Evolutionary conservation across 2,888 invertebrate genomes (phyloP).

Genomic region (Sicus ferrugineus): DNA sequence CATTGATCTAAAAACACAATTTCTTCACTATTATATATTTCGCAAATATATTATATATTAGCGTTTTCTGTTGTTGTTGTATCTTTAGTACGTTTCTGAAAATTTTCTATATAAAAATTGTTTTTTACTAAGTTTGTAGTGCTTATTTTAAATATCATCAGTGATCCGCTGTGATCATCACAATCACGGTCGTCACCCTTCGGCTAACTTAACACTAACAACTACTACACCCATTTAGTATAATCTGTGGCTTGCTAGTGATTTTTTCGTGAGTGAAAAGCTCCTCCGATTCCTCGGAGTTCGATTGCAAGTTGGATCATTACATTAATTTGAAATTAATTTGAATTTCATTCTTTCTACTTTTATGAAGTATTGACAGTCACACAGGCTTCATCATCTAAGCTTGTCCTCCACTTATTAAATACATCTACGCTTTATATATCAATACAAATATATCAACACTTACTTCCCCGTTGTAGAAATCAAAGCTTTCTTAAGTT

Average conservation of each 20-base stretch:
- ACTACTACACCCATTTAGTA: constrained; percentile 37
- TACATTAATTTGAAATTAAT: constrained; percentile 21
- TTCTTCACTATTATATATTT: constrained; percentile 3
- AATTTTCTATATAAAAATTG: constrained; percentile 24
- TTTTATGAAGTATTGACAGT: constrained; percentile 58
- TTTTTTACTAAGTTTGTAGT: constrained; percentile 1
- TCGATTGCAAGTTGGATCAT: constrained; percentile 1
- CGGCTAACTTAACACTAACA: constrained; percentile 34
- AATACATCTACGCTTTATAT: constrained; percentile 36
- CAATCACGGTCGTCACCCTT: constrained; percentile 27
- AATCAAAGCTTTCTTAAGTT: constrained; percentile 35
- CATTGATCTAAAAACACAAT: constrained; percentile 3
- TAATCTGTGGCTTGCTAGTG: constrained; percentile 19
- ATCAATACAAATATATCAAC: constrained; percentile 44
- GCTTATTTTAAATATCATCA: neutral
- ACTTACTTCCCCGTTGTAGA: no score
- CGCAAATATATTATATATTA: constrained; percentile 24
- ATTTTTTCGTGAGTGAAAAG: constrained; percentile 39
- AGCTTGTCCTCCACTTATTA: constrained; percentile 48
- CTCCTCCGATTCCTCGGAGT: constrained; percentile 32
- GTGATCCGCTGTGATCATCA: no score
- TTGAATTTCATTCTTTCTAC: constrained; percentile 18
- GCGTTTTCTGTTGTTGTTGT: constrained; percentile 28
- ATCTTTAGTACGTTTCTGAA: constrained; percentile 20
- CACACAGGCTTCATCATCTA: constrained; percentile 57